Base-by-base conservation (phyloP, 2,888 invertebrate species). In the Caenorhabditis sp. region DNA sequence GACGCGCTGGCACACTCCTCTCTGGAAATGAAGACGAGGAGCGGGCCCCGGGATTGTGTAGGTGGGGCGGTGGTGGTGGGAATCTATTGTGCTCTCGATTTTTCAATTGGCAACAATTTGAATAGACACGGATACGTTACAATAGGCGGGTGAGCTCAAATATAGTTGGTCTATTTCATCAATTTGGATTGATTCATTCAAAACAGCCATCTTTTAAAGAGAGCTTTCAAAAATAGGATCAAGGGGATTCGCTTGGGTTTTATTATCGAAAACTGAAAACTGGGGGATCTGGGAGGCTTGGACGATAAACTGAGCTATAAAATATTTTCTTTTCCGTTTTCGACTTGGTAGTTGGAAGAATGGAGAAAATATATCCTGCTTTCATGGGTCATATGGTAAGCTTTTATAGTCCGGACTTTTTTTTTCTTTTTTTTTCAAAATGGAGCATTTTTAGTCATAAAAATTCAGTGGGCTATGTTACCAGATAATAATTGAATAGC, bases 61-160 rank as follows among this genome's bases (percentile, higher is more conserved):
- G 54, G 76, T 68, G 74, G n/a, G n/a, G 35, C 44, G 51, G 59
- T 38, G 75, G 75, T 49, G 49, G 66, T 6, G 54, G 44, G 28
- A 59, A 38, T 44, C 47, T 66, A 59, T 68, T 68, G 75, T 74
- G 74, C 74, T 54, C 66, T 19, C 19, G 47, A 28, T n/a, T 68
- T 24, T 66, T 31, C 47, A 68, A 75, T 75, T 75, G 75, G 66
- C 75, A 75, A 66, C 75, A 75, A 75, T 75, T 61, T 56, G 64
- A 64, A 74, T 74, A 56, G 63, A 63, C 44, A 63, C 49, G 24
- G 73, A 31, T 49, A 26, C 28, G 35, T 47, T 35, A 73, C 49
- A 22, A 73, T 26, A 31, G 31, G 4, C 31, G 31, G 31, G 31
- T 31, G 31, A 7, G 31, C 31, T 31, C 31, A 7, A 7, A 31